Evolutionary conservation across 2,113 vertebrate species (phyloP), one percentile per base, ranked within the genome.

Genomic region (Macaca mulatta): DNA sequence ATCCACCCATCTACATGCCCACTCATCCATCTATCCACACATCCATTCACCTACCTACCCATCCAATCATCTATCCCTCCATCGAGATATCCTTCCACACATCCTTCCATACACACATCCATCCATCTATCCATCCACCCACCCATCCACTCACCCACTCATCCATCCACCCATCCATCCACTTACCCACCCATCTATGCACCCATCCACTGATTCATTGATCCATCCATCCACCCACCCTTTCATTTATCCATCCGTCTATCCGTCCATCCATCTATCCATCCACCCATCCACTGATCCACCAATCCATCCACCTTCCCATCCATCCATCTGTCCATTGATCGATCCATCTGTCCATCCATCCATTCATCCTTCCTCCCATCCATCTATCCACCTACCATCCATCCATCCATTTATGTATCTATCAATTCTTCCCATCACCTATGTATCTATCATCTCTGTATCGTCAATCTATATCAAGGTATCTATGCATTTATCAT

Each of bases 41-140:
- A n/a, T 14, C 38, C 16, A 25, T 5, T 5, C 3, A 74, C 5
- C 22, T 3, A 30, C 6, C 6, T 0, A 57, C 3, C 35, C 32
- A 22, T 40, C 38, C 22, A 25, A 0, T 5, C 4, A 38, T 9
- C 2, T 32, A 69, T 16, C 13, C 30, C 7, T 6, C 32, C 25
- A 22, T 20, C 35, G 43, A 45, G 43, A 45, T 4, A 38, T 20
- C 69, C 20, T 10, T 38, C n/a, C 45, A 45, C 45, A 45, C 8
- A 45, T 45, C 45, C 45, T 10, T 43, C n/a, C 18, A 72, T 5
- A 4, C 18, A 40, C 4, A 4, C n/a, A 72, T 5, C 30, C 32
- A 45, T 2, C 30, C 35, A 22, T 3, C 1, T 1, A 16, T 8
- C 32, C 32, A n/a, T 18, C 18, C 1, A 2, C 8, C 5, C 22